Base-by-base conservation (phyloP, 2,797 vertebrate species). In the Micromesistius poutassou region DNA sequence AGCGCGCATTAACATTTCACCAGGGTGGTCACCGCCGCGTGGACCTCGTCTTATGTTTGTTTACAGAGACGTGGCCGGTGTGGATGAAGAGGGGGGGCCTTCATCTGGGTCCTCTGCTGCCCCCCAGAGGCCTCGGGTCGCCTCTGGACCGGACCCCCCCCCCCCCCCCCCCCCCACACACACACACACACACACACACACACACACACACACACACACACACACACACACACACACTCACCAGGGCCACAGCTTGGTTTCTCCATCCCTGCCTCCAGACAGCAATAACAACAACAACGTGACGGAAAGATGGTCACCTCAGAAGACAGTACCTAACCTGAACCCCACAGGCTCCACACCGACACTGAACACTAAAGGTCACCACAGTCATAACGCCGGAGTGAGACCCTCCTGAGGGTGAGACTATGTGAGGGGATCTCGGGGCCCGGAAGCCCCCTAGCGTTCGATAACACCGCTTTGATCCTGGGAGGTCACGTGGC, bases 401-500 rank as follows among this genome's bases (percentile, higher is more conserved):
- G 33, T 35, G 33, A 6, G 7, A 4, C 33, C 33, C 33, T 35
- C 0, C 33, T 35, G 7, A 35, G 33, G 33, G 33, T 4, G 33
- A 35, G 31, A 1, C 33, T 35, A 35, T 35, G 2, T 5, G 33
- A 76, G 83, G 79, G 81, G 78, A 85, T 87, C 13, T 88, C 46
- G 82, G 82, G 88, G 87, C 85, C 86, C 89, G 46, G 38, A 81
- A 82, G 88, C 88, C 89, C 87, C 89, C 88, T 81, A 79, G 80
- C 16, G 55, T 80, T 70, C 79, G 82, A 89, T 88, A 80, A 80
- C 73, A 28, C 86, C 82, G 28, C 62, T 66, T 80, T 87, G 82
- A 83, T 86, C 78, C 78, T 89, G 83, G 85, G 83, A 1, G 89
- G 93, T 93, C 92, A 91, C 90, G 31, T 92, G 90, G 90, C 89